phyloP scores from a whole-genome alignment of 2,888 invertebrate species.

The Hyposoter didymator region DNA sequence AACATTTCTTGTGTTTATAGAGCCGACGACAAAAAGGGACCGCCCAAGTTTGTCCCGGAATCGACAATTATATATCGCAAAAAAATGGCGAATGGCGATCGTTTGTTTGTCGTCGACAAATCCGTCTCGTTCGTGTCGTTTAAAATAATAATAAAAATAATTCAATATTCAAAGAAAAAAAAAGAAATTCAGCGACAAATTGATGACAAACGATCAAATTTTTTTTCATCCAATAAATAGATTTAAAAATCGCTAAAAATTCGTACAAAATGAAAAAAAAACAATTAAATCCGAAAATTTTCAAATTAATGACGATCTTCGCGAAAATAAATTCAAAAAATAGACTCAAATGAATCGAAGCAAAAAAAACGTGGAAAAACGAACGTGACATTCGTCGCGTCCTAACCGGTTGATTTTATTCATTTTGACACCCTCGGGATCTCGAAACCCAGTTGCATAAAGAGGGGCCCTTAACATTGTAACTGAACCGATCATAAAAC shows the following conservation, averaged over 20 bases:
- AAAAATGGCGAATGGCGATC: constrained; percentile 69
- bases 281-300: too few species aligned
- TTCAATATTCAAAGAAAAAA: background rate
- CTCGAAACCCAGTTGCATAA: constrained; percentile 65
- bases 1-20: constrained; percentile 71
- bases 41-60: constrained; percentile 75
- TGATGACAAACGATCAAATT: too few species aligned
- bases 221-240: too few species aligned
- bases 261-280: constrained; percentile 68
- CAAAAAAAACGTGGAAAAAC: background rate
- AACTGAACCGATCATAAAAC: constrained; percentile 82
- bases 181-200: too few species aligned
- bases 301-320: background rate
- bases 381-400: constrained; percentile 31
- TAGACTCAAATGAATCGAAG: background rate
- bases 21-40: constrained; percentile 75
- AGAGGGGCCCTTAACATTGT: constrained; percentile 77
- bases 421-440: constrained; percentile 65
- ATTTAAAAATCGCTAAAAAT: constrained; percentile 74
- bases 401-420: constrained; percentile 22
- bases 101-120: constrained; percentile 61
- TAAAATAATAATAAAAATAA: constrained; percentile 64
- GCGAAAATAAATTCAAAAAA: background rate
- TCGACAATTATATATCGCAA: constrained; percentile 78
- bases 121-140: constrained; percentile 73